Base-by-base conservation (phyloP, 1,140 invertebrate species). In the Drosophila serrata region DNA sequence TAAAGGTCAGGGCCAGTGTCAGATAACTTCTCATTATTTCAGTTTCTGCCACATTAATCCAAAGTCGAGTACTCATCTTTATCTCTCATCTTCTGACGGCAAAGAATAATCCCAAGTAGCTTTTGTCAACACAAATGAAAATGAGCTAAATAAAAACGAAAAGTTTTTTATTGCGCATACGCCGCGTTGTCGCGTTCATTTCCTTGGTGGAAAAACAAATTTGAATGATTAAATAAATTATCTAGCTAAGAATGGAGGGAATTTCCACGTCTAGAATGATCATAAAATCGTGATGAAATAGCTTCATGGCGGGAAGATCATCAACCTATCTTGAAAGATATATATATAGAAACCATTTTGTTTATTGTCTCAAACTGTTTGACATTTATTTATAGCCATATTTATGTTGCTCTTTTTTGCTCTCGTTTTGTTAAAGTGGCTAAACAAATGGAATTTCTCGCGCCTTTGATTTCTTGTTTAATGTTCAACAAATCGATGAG, bases 131-230 rank as follows among this genome's bases (percentile, higher is more conserved):
- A 22, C 43, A 72, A 72, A 73, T 59, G 48, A 68, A 72, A 72
- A 73, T 59, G 48, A 68, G 57, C 81, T 80, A 58, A 63, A 73
- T 43, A 58, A 56, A 53, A 39, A 59, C 33, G 40, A 56, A 51
- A 67, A 58, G 4, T 27, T 78, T 82, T 82, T 76, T 82, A 79
- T 87, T 87, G 60, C 82, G 65, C 68, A 86, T 86, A 86, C 82
- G 82, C 69, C 64, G 57, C 51, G 79, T 79, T 58, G 56, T 31
- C 53, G 56, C 31, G 33, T 74, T 74, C 55, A 40, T 62, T 76
- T 68, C 24, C 53, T 49, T 19, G 19, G 29, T 43, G 70, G 43
- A 39, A 74, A 82, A 79, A 79, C 70, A 87, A 77, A 82, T 88
- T 84, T 63, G 65, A 64, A 59, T 82, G 61, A 33, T 42, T 53